Conservation (phyloP, 2,888 invertebrate species). For the Callimorpha dominula region DNA sequence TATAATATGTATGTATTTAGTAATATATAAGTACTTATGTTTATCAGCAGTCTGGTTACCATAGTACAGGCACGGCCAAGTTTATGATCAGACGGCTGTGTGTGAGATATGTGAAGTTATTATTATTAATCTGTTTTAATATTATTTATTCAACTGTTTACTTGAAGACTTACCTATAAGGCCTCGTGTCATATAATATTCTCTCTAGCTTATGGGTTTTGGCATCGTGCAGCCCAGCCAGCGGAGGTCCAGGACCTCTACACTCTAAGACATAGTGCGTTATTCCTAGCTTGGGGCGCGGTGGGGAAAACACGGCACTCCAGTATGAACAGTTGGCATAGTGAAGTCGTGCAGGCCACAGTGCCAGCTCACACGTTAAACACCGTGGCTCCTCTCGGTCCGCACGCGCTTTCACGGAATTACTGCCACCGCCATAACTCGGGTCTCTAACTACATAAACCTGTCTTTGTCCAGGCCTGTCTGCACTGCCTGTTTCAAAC, state of each 20-base stretch:
- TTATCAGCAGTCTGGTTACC: too few relatives aligned
- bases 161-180: constrained; percentile 80
- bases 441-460: constrained; percentile 95
- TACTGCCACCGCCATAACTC: constrained; percentile 87
- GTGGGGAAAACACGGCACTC: constrained; percentile 90
- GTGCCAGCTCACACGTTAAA: constrained; percentile 94
- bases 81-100: too few relatives aligned
- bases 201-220: constrained; percentile 91
- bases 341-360: constrained; percentile 92
- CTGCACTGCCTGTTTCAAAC: constrained; percentile 89
- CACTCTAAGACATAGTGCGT: constrained; percentile 94
- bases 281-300: constrained; percentile 79
- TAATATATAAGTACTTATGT: too few relatives aligned
- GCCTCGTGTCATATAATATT: constrained; percentile 92
- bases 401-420: constrained; percentile 79
- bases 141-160: neutral
- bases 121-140: neutral
- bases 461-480: constrained; percentile 95
- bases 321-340: constrained; percentile 96
- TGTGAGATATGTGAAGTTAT: too few relatives aligned
- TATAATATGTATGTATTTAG: too few relatives aligned
- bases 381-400: constrained; percentile 92
- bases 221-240: constrained; percentile 92
- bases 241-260: constrained; percentile 96
- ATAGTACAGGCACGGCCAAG: neutral